Conservation (phyloP, 2,797 vertebrate species). For the Lepilemur ruficaudatus region DNA sequence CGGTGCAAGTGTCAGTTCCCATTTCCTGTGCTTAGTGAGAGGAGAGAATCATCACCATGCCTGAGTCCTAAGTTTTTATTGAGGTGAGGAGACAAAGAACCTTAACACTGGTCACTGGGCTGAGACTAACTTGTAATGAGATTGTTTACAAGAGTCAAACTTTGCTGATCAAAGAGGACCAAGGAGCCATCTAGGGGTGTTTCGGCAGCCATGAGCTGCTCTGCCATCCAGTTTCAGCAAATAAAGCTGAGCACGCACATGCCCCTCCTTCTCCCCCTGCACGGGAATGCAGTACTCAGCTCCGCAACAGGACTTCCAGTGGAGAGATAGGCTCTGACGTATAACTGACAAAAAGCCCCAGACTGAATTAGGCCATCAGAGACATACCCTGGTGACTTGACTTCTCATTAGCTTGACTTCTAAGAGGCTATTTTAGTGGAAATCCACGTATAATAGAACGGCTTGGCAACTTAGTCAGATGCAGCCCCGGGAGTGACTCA, state of each 20-base stretch:
- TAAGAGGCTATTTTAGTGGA: neutral
- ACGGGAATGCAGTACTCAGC: neutral
- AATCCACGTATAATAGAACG: neutral
- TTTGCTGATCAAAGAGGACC: neutral
- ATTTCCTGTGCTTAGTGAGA: neutral
- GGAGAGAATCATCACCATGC: neutral
- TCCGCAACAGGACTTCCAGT: neutral
- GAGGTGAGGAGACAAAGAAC: neutral
- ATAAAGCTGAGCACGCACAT: fast-evolving
- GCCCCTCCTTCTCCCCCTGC: neutral
- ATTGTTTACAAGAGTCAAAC: neutral
- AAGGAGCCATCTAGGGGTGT: neutral
- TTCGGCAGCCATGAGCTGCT: neutral
- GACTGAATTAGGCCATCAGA: conserved; percentile 17
- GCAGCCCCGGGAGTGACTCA: neutral
- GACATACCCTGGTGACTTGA: neutral
- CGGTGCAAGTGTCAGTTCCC: neutral
- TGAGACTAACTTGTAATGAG: neutral
- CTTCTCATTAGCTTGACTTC: conserved; percentile 37
- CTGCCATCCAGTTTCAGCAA: neutral
- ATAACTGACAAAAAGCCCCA: neutral
- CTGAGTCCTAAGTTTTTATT: neutral
- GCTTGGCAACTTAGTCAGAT: neutral
- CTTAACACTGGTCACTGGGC: neutral
- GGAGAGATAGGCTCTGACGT: neutral